Conservation (phyloP, 2,888 invertebrate genomes). For the Lampropteryx suffumata region DNA sequence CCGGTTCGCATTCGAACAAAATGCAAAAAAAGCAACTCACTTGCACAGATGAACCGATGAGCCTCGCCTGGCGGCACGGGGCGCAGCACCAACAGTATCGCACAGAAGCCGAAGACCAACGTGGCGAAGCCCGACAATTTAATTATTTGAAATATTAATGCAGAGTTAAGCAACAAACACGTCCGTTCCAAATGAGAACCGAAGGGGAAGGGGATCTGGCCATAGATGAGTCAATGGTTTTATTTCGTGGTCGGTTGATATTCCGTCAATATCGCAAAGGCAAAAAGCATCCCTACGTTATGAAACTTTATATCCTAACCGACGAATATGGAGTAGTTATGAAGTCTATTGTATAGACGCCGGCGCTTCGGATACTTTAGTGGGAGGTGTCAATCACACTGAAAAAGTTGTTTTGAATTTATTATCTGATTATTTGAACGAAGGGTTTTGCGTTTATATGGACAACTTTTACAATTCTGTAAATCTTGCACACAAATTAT, state of each 20-base stretch:
- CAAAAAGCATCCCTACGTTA: not conserved
- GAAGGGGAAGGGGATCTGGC: too few species aligned
- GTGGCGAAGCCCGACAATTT: too few species aligned
- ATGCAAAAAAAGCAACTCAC: too few species aligned
- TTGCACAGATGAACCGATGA: too few species aligned
- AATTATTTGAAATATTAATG: too few species aligned
- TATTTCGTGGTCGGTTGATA: not conserved
- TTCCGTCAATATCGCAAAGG: not conserved
- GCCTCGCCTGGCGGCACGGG: too few species aligned
- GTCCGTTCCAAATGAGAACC: too few species aligned
- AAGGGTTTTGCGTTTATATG: not conserved
- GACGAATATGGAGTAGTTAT: not conserved
- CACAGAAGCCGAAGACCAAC: too few species aligned
- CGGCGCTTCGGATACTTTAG: not conserved
- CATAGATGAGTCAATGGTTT: not conserved
- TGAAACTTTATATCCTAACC: not conserved
- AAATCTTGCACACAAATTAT: not conserved
- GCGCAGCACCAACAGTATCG: too few species aligned
- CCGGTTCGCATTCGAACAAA: too few species aligned
- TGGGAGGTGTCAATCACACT: not conserved
- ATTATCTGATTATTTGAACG: not conserved
- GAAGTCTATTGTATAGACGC: not conserved
- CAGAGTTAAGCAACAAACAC: too few species aligned
- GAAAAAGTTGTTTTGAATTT: not conserved
- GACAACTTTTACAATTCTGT: not conserved